Percentiles rank a stretch among this genome's conserved stretches.
phyloP scores from a whole-genome alignment of 2,888 invertebrate species.

The Serripes groenlandicus region DNA sequence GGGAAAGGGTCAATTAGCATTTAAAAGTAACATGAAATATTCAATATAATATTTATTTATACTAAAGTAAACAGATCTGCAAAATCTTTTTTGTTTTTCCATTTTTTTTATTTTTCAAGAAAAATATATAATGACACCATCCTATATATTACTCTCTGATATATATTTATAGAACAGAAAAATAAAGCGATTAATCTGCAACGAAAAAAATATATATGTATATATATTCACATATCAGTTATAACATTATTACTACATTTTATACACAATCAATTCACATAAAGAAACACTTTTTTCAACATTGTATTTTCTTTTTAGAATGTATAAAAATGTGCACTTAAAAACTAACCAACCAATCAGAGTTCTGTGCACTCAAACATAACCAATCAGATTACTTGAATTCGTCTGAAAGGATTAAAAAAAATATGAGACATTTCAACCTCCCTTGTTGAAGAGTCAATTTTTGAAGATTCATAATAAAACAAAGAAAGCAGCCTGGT shows the following conservation, averaged over 20 bases:
- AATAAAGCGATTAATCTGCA: conserved; percentile 64
- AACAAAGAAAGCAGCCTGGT: not conserved
- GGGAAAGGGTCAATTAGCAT: conserved; percentile 1
- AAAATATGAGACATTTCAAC: conserved; percentile 51
- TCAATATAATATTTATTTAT: conserved; percentile 28
- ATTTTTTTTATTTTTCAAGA: conserved; percentile 23
- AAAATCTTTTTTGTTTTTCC: conserved; percentile 16
- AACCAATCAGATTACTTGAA: conserved; percentile 44
- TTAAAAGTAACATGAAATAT: conserved; percentile 11
- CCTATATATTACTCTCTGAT: conserved; percentile 70
- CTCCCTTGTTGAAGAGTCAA: conserved; percentile 42
- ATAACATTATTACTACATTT: conserved; percentile 44
- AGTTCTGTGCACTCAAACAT: not conserved
- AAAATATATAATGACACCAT: conserved; percentile 68
- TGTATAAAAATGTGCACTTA: conserved; percentile 2
- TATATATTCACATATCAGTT: conserved; percentile 50
- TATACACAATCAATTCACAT: conserved; percentile 48
- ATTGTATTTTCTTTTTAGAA: conserved; percentile 14
- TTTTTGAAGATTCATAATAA: not conserved
- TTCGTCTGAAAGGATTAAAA: conserved; percentile 25
- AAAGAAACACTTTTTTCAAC: conserved; percentile 8
- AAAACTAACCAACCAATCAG: not conserved
- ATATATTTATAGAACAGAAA: conserved; percentile 63
- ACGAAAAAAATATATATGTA: conserved; percentile 66
- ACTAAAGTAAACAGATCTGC: conserved; percentile 29